These are phyloP conservation scores for Sebastes steindachneri DNA, from an alignment of 2,797 vertebrate species.

Conservation along the genomic window DNA sequence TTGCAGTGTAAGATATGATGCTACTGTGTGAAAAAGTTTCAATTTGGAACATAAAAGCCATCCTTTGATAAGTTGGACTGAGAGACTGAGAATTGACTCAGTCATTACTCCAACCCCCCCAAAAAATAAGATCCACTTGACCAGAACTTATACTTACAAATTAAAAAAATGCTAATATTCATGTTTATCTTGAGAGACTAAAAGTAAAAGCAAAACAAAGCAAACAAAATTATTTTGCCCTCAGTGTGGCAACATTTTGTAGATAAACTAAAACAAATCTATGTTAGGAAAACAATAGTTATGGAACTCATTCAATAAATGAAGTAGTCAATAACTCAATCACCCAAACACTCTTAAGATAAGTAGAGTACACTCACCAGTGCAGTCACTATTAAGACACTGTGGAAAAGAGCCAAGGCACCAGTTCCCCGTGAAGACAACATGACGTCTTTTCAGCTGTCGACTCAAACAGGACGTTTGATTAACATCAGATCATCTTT, in stretches of 20 bases:
- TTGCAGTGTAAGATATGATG: slow-evolving; percentile 50
- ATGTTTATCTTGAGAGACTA: neutral
- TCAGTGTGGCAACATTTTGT: neutral
- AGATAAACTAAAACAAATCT: neutral
- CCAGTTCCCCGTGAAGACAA: slow-evolving; percentile 21
- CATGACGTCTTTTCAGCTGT: slow-evolving; percentile 48
- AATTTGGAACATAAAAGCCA: slow-evolving; percentile 31
- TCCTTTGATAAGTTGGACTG: neutral
- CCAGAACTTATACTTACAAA: neutral
- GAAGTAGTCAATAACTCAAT: neutral
- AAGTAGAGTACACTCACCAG: slow-evolving; percentile 66
- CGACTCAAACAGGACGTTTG: neutral
- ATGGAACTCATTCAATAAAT: neutral
- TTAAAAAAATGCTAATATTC: neutral
- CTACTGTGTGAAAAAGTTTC: slow-evolving; percentile 42
- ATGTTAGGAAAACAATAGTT: neutral
- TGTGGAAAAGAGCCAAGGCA: slow-evolving; percentile 55
- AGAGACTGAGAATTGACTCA: neutral
- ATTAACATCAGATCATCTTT: slow-evolving; percentile 30
- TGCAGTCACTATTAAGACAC: slow-evolving; percentile 52
- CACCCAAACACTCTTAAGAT: neutral
- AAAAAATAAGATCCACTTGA: neutral
- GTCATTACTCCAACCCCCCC: neutral
- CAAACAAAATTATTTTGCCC: neutral
- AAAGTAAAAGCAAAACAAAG: neutral